Base-by-base conservation (phyloP, 2,797 vertebrate genomes). In the Urophycis tenuis region DNA sequence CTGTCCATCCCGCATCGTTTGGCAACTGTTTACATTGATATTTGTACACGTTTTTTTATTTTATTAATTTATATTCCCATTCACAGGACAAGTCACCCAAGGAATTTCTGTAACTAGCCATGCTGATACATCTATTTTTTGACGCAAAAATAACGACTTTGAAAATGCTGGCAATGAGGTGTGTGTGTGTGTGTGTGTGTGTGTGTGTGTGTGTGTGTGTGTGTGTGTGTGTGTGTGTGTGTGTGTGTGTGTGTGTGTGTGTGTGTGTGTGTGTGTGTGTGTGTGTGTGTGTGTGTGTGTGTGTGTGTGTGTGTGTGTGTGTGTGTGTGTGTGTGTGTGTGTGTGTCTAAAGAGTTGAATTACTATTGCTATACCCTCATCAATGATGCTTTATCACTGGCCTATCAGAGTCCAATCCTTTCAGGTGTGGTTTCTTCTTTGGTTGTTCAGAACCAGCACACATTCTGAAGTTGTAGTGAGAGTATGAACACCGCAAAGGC, bases 361-460 rank as follows among this genome's bases (percentile, higher is more conserved):
- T 84, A 82, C 77, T 85, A 76, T 85, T 75, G 76, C 80, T 89
- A 83, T 91, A 80, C 89, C 85, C 71, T 88, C 86, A 90, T 90
- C 81, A 88, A 90, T 86, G 88, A 91, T 87, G 86, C 79, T 90
- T 35, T 84, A 84, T 88, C 82, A 84, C 88, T 81, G 82, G 76
- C 88, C 81, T 88, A 85, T 84, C 81, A 84, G 89, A 91, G 89
- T 92, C 87, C 85, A 88, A 71, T 90, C 88, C 71, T 91, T 88
- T 92, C 86, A 87, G 81, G 83, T 90, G 83, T 85, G 85, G 85
- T 81, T 45, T 77, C 69, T 31, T 72, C 75, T 73, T 45, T 41
- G 75, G 70, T 19, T 36, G 39, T 29, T 29, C 32, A 41, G 32
- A 86, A 84, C 83, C 78, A 80, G 77, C 86, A 90, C 86, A 89